Evolutionary conservation across 1,140 invertebrate genomes (phyloP).

Genomic region (Harpegnathos saltator): DNA sequence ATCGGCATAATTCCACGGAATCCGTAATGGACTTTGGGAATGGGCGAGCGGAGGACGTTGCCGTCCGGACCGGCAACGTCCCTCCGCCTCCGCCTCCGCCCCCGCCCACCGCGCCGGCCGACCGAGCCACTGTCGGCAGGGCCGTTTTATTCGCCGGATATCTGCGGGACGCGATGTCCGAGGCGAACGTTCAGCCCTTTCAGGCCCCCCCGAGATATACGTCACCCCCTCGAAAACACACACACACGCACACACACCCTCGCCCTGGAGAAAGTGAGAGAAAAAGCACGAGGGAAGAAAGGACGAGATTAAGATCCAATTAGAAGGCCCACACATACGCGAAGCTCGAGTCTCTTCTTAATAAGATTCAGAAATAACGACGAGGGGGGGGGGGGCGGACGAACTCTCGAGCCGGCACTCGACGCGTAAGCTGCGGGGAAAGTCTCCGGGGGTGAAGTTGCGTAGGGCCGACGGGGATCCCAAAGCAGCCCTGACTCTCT

Average conservation of each 20-base stretch:
- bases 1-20: constrained; percentile 80
- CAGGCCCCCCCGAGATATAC: neutral
- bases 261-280: neutral
- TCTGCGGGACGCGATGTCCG: neutral
- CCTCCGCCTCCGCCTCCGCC: constrained; percentile 5
- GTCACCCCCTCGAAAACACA: too few relatives aligned
- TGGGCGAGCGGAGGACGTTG: constrained; percentile 63
- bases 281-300: neutral
- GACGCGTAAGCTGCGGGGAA: neutral
- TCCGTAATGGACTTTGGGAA: constrained; percentile 79
- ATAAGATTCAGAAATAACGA: neutral
- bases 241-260: neutral
- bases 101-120: too few relatives aligned
- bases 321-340: too few relatives aligned
- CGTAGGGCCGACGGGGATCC: neutral
- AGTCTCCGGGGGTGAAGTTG: neutral
- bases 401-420: too few relatives aligned
- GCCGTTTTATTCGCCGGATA: constrained; percentile 40
- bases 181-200: neutral
- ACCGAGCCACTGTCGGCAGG: constrained; percentile 35
- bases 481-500: neutral
- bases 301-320: neutral
- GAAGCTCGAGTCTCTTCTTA: neutral
- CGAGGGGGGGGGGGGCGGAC: too few relatives aligned
- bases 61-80: constrained; percentile 62